A percentile compares a stretch with the other conserved stretches of the same genome.
These are phyloP conservation scores for Sycophaga agraensis DNA, from an alignment of 1,140 invertebrate genomes.

Conservation along the genomic window DNA sequence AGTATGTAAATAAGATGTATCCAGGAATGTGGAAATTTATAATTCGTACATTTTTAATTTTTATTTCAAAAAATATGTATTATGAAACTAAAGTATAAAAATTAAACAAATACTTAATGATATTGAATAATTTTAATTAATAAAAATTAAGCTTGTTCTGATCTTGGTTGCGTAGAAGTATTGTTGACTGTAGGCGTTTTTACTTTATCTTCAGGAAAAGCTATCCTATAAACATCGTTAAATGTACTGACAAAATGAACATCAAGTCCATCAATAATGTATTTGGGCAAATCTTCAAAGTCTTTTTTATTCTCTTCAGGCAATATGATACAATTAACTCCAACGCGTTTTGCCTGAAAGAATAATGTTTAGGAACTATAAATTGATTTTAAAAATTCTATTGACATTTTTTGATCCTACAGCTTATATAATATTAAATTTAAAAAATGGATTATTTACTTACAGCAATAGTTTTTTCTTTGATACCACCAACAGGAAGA, in stretches of 20 bases:
- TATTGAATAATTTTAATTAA: too few relatives aligned
- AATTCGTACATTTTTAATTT: too few relatives aligned
- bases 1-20: too few relatives aligned
- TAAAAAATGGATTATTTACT: slow-evolving; percentile 46
- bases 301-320: slow-evolving; percentile 97
- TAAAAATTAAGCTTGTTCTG: too few relatives aligned
- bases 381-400: slow-evolving; percentile 8
- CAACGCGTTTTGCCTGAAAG: slow-evolving; percentile 86
- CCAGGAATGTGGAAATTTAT: too few relatives aligned
- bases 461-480: slow-evolving; percentile 97
- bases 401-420: slow-evolving; percentile 20
- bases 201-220: slow-evolving; percentile 43
- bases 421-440: slow-evolving; percentile 2
- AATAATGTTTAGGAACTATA: neutral
- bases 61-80: too few relatives aligned
- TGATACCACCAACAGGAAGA: slow-evolving; percentile 96
- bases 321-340: slow-evolving; percentile 87
- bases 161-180: too few relatives aligned
- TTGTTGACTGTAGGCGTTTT: too few relatives aligned
- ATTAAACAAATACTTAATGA: too few relatives aligned
- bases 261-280: slow-evolving; percentile 89
- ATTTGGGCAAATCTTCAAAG: slow-evolving; percentile 89
- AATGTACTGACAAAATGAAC: slow-evolving; percentile 91
- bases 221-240: slow-evolving; percentile 83
- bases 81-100: too few relatives aligned